A percentile compares a stretch with the other conserved stretches of the same genome.
Evolutionary conservation across 2,797 vertebrate genomes (phyloP).

Genomic region (Polyboroides typus): DNA sequence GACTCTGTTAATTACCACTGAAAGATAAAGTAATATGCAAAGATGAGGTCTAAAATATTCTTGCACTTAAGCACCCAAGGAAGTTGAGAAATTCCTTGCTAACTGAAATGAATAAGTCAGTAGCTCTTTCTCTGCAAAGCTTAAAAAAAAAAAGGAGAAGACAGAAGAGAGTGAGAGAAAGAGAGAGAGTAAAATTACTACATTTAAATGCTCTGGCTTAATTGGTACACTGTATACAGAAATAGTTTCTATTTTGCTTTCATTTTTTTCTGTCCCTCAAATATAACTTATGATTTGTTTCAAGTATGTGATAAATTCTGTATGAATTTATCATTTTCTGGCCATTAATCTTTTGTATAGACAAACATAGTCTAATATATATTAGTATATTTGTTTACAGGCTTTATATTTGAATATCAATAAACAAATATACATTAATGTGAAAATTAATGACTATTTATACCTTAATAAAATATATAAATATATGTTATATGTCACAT

Average conservation of each 20-base stretch:
- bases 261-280: background rate
- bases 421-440: background rate
- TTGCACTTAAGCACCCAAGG: slow-evolving; percentile 37
- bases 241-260: background rate
- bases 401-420: background rate
- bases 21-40: slow-evolving; percentile 82
- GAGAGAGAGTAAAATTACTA: background rate
- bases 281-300: background rate
- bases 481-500: background rate
- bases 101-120: slow-evolving; percentile 48
- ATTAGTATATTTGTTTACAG: background rate
- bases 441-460: background rate
- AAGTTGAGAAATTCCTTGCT: slow-evolving; percentile 50
- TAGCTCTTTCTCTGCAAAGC: background rate
- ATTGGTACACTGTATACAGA: background rate
- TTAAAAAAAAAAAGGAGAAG: background rate
- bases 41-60: slow-evolving; percentile 70
- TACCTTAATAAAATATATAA: background rate
- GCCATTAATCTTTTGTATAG: background rate
- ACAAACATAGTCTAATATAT: background rate
- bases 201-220: background rate
- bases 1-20: slow-evolving; percentile 83
- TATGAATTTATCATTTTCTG: background rate
- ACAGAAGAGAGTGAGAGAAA: background rate
- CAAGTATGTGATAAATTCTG: background rate